These are phyloP conservation scores for Heterodera schachtii DNA, from an alignment of 1,140 invertebrate species.

Conservation along the genomic window DNA sequence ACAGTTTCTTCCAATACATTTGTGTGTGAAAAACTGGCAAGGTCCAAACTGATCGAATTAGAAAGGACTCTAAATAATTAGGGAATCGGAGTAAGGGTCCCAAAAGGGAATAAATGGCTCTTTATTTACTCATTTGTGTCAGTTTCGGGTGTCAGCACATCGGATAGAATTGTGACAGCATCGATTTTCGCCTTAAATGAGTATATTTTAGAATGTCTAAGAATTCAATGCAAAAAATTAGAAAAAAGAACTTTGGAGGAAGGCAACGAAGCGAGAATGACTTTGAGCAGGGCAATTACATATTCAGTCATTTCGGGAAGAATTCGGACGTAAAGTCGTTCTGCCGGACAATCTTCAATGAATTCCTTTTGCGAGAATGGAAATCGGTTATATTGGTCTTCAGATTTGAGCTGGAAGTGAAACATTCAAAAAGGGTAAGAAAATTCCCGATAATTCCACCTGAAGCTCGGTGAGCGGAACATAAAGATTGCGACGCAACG, in stretches of 20 bases:
- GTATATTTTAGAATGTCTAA: too few species aligned
- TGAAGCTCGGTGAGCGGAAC: slow-evolving; percentile 57
- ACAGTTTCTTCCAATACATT: slow-evolving; percentile 82
- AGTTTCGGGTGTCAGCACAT: slow-evolving; percentile 74
- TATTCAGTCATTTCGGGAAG: slow-evolving; percentile 59
- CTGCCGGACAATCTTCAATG: slow-evolving; percentile 50
- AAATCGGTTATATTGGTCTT: slow-evolving; percentile 52
- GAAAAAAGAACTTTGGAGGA: slow-evolving; percentile 77
- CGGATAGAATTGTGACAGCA: slow-evolving; percentile 95
- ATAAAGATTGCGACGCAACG: slow-evolving; percentile 59
- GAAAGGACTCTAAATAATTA: slow-evolving; percentile 49
- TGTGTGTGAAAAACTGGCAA: slow-evolving; percentile 26
- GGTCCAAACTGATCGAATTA: slow-evolving; percentile 62
- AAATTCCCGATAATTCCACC: slow-evolving; percentile 42
- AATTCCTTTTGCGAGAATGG: slow-evolving; percentile 60
- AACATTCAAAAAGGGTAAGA: not conserved
- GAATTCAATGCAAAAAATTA: too few species aligned
- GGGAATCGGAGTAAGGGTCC: not conserved
- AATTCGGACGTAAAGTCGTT: slow-evolving; percentile 53
- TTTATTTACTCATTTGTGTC: slow-evolving; percentile 51
- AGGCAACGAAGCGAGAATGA: slow-evolving; percentile 91
- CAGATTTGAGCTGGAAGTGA: slow-evolving; percentile 49
- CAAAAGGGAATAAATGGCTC: not conserved
- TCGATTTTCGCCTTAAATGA: slow-evolving; percentile 81
- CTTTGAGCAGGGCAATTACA: slow-evolving; percentile 76